phyloP scores from a whole-genome alignment of 2,888 invertebrate genomes.

The Drosophila prolongata region DNA sequence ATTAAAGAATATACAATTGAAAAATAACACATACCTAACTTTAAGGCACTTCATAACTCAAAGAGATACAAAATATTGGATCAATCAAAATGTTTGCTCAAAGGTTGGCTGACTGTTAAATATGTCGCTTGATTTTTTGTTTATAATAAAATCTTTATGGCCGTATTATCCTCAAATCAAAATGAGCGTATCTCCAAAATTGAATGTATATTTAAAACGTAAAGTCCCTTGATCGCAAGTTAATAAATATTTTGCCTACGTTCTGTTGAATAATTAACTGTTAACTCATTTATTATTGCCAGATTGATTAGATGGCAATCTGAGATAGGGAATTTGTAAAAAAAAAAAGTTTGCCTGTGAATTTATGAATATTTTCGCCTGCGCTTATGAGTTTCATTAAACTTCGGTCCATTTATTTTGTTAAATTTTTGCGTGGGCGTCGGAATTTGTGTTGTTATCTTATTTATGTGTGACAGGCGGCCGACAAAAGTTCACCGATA shows the following conservation, averaged over 20 bases:
- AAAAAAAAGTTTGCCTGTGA: slow-evolving; percentile 14
- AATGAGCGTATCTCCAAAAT: background rate
- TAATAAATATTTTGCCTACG: slow-evolving; percentile 15
- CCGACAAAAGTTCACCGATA: slow-evolving; percentile 79
- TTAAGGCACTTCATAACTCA: too few species aligned
- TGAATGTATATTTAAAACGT: background rate
- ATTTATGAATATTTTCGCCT: slow-evolving; percentile 11
- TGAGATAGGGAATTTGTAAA: slow-evolving; percentile 6
- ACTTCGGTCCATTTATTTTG: slow-evolving; percentile 47
- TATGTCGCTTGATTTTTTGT: too few species aligned
- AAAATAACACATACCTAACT: too few species aligned
- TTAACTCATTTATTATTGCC: slow-evolving; percentile 9
- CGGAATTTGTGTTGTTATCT: slow-evolving; percentile 56
- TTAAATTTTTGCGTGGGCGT: slow-evolving; percentile 34
- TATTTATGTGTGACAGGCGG: slow-evolving; percentile 73
- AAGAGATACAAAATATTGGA: too few species aligned
- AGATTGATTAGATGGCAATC: slow-evolving; percentile 10
- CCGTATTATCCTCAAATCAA: background rate
- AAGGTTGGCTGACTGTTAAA: too few species aligned
- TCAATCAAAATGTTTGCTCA: too few species aligned
- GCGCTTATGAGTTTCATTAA: slow-evolving; percentile 34
- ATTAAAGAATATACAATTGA: too few species aligned
- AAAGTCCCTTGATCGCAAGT: background rate
- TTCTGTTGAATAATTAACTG: slow-evolving; percentile 15
- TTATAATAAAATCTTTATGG: background rate